Evolutionary conservation across 2,797 vertebrate genomes (phyloP), one percentile per base, ranked within the genome.

Genomic region (Takifugu rubripes): DNA sequence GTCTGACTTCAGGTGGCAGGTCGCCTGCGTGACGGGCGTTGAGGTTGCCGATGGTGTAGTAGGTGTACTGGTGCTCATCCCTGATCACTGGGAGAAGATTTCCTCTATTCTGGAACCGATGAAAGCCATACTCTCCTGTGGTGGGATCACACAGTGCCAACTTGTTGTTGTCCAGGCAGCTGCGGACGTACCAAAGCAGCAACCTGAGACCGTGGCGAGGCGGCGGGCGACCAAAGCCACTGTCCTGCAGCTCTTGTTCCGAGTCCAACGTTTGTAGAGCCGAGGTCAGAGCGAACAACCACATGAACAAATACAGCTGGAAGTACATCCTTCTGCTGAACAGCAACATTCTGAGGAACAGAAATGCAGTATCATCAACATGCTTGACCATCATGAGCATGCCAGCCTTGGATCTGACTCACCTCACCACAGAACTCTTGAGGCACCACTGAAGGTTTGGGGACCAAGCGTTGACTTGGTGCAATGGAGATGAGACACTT

Each of bases 141-240:
- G 1, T 25, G 3, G 88, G 90, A 55, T 84, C 10, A 5, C 89
- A 90, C 47, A 87, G 74, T 8, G 87, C 75, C 63, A 58, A 15
- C 87, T 87, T 88, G 81, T 90, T 90, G 77, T 90, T 91, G 75
- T 90, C 86, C 58, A 88, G 42, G 50, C 89, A 91, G 3, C 40
- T 71, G 44, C 63, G 36, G 21, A 78, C 68, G 5, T 89, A 91
- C 88, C 89, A 91, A 31, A n/a, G n/a, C 2, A 91, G 80, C 51
- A 90, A 47, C 21, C 51, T 70, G 5, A 83, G 64, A 8, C 89
- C 89, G 0, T 90, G 87, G 42, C 81, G 87, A 27, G 90, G 88
- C 0, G 86, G 85, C 0, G 90, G 88, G 5, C 15, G 70, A 14
- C 89, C 89, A 10, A 88, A 90, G 0, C 82, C 76, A 0, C 88